Evolutionary conservation across 1,140 invertebrate species (phyloP), one percentile per base, ranked within the genome.

Genomic region (Camponotus vicinus): DNA sequence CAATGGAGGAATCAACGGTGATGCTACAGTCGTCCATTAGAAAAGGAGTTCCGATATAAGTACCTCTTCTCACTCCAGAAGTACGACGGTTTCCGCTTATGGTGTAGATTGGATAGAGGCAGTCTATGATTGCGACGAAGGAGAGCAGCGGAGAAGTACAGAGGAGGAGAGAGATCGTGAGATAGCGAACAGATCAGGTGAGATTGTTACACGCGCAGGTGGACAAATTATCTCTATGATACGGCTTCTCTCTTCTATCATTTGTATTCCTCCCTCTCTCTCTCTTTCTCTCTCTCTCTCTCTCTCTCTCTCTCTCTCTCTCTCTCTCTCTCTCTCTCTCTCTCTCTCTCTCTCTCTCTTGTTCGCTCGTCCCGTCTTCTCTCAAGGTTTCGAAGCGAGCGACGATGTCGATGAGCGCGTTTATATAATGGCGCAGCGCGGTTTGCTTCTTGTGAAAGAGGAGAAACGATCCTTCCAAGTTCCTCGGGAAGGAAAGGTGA

Each of bases 121-220:
- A 45, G 42, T 11, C 0, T 45, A 52, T 15, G 49, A 1, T 15
- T 15, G 86, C 80, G 88, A 67, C 52, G 87, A 87, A 89, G 87
- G 90, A 91, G 85, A 79, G 75, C 63, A 82, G 73, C 34, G 18
- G 13, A 52, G 45, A 79, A 71, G 88, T 21, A 75, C 32, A 13
- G 34, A 83, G 45, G n/a, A 9, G 63, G 37, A 57, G 34, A 63
- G 40, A 90, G 69, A 90, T 86, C 82, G 88, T 64, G 57, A 88
- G 86, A 89, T 85, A 87, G 73, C 49, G 80, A 61, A 87, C 79
- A 88, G 87, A 87, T 92, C 86, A 86, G 88, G 76, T 88, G 71
- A 88, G 89, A 89, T 92, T 89, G 88, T 92, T 92, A 84, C 89
- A 90, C 88, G 83, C 82, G 91, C 90, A 91, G 89, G 85, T 91